Base-by-base conservation (phyloP, 2,113 vertebrate species). In the Sprattus sprattus region DNA sequence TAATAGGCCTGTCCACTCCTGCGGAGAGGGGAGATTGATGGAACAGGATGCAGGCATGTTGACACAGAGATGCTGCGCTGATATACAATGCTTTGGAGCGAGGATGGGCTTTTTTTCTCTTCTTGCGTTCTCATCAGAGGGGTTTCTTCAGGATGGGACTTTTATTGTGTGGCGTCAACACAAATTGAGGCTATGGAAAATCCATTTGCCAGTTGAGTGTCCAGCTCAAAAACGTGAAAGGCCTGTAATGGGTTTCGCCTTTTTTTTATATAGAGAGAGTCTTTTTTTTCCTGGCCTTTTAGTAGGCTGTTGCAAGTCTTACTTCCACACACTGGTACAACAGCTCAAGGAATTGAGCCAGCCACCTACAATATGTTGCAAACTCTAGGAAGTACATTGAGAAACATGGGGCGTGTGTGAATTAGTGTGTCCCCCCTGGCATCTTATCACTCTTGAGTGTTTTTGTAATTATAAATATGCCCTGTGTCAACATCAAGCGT, bases 21-120 rank as follows among this genome's bases (percentile, higher is more conserved):
- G 90, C 88, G 81, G 89, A 92, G 91, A 85, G 89, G 80, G 84
- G 25, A 90, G 92, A 93, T 91, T 91, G 92, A 93, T 92, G 91
- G 78, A 0, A 0, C 15, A 81, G 87, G 44, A 83, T 90, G 89
- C 90, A 90, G 91, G 90, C 88, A 88, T 91, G 92, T 92, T 90
- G 91, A 92, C 92, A 89, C 87, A 81, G 71, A 88, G 89, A 90
- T 84, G 89, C 88, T 91, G 91, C 54, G 46, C 85, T 90, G 90
- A 91, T 86, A 85, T 91, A 89, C 92, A 88, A 78, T 78, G 71
- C 32, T 39, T 78, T 78, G 71, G 32, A 78, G 44, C 32, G 39
- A 32, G 71, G 71, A 78, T 78, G 54, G 52, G 25, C 3, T 64
- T 45, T 67, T 32, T 84, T 64, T 16, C 20, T 28, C 64, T 32